These are phyloP conservation scores for Xenopus laevis DNA, from an alignment of 2,113 vertebrate species.

Conservation along the genomic window DNA sequence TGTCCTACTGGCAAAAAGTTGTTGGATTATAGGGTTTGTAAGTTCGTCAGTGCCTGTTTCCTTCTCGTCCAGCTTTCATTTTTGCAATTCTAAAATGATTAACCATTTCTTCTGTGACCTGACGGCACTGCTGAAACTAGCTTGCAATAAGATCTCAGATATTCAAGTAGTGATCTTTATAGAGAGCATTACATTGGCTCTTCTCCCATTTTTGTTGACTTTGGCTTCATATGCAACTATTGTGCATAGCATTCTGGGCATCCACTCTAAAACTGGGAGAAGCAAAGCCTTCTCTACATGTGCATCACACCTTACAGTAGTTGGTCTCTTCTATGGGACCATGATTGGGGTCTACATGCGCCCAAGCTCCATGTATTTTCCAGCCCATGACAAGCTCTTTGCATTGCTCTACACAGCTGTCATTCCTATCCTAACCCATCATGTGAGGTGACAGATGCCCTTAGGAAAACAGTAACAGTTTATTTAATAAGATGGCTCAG, in stretches of 20 bases:
- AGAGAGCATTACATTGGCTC: constrained; percentile 11
- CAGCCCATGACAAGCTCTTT: constrained; percentile 44
- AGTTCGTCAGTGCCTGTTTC: constrained; percentile 3
- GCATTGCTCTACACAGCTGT: constrained; percentile 47
- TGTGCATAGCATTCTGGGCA: neutral
- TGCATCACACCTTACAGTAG: constrained; percentile 43
- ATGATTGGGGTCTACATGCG: constrained; percentile 50
- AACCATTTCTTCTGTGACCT: constrained; percentile 25
- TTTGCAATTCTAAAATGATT: neutral
- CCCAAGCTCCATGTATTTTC: constrained; percentile 23
- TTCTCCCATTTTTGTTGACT: constrained; percentile 11
- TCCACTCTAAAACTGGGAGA: neutral
- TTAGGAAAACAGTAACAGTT: constrained; percentile 10
- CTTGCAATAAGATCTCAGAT: constrained; percentile 2
- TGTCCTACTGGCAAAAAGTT: neutral
- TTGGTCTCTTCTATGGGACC: constrained; percentile 45
- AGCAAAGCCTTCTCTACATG: constrained; percentile 29
- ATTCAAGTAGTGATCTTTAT: constrained; percentile 11
- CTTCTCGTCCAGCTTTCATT: neutral
- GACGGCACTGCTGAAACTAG: constrained; percentile 1
- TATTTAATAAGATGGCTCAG: neutral
- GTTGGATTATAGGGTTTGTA: constrained; percentile 9
- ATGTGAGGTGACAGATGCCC: constrained; percentile 36
- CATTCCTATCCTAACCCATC: constrained; percentile 51
- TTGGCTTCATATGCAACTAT: constrained; percentile 15